Evolutionary conservation across 1,140 invertebrate species (phyloP).

Genomic region (Drosophila cardini): DNA sequence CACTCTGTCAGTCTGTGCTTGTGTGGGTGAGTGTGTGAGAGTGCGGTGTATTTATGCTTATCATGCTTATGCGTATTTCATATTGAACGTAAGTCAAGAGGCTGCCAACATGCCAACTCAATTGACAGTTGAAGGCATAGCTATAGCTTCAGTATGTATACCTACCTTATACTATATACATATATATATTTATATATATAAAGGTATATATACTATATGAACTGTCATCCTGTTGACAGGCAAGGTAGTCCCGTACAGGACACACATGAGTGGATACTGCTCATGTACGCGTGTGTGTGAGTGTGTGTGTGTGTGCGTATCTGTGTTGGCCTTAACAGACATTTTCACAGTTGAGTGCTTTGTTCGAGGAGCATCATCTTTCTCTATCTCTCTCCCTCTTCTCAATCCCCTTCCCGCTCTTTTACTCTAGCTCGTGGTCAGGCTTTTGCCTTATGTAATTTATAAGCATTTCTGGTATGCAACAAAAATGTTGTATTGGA

Average conservation of each 20-base stretch:
- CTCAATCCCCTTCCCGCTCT: not conserved
- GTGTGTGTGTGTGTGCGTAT: conserved; percentile 53
- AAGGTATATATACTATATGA: conserved; percentile 65
- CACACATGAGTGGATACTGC: conserved; percentile 56
- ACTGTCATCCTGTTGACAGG: conserved; percentile 80
- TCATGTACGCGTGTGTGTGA: conserved; percentile 40
- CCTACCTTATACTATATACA: conserved; percentile 8
- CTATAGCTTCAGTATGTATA: conserved; percentile 30
- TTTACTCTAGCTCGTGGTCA: not conserved
- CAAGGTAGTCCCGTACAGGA: conserved; percentile 65
- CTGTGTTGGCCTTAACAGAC: conserved; percentile 77
- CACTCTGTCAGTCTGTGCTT: not conserved
- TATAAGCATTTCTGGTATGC: conserved; percentile 78
- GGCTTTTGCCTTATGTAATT: conserved; percentile 64
- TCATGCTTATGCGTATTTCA: conserved; percentile 75
- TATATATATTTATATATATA: conserved; percentile 25
- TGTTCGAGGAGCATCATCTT: conserved; percentile 57
- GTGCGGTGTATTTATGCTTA: conserved; percentile 63
- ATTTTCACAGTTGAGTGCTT: conserved; percentile 83
- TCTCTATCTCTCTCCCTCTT: not conserved
- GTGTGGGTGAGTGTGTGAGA: not conserved
- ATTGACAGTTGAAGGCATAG: conserved; percentile 75
- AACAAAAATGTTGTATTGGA: conserved; percentile 68
- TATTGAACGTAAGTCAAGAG: conserved; percentile 80
- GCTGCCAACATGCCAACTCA: conserved; percentile 81